These are phyloP conservation scores for Temnothorax nylanderi DNA, from an alignment of 1,140 invertebrate genomes.

Conservation along the genomic window DNA sequence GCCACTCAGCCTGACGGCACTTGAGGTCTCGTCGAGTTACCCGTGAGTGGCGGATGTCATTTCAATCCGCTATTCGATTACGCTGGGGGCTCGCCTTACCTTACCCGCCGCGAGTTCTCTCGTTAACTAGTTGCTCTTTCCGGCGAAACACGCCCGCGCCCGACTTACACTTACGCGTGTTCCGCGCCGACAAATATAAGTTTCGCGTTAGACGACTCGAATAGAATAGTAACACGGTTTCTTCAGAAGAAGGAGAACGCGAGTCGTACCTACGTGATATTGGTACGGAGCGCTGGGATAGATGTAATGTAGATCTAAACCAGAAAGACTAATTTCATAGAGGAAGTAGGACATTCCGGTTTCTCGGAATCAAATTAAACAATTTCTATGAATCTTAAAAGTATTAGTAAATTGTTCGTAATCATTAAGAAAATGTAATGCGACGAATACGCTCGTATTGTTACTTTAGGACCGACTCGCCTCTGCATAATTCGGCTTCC, in stretches of 20 bases:
- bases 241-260: neutral
- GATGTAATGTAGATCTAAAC: conserved; percentile 11
- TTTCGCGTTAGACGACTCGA: neutral
- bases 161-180: conserved; percentile 38
- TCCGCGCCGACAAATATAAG: conserved; percentile 31
- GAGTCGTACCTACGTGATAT: conserved; percentile 13
- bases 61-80: conserved; percentile 77
- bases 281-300: neutral
- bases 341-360: neutral
- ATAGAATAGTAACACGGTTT: conserved; percentile 31
- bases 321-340: neutral
- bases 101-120: conserved; percentile 58
- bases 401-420: neutral
- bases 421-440: neutral
- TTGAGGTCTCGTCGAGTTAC: conserved; percentile 73
- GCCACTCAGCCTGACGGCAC: conserved; percentile 60
- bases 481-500: neutral
- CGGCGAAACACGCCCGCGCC: conserved; percentile 23
- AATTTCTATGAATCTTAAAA: neutral
- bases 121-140: conserved; percentile 73
- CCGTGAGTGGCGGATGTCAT: conserved; percentile 75
- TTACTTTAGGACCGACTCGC: neutral
- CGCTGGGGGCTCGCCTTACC: conserved; percentile 61
- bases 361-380: neutral
- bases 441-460: neutral